Evolutionary conservation across 2,888 invertebrate species (phyloP), one percentile per base, ranked within the genome.

Genomic region (Crepidodera aurea): DNA sequence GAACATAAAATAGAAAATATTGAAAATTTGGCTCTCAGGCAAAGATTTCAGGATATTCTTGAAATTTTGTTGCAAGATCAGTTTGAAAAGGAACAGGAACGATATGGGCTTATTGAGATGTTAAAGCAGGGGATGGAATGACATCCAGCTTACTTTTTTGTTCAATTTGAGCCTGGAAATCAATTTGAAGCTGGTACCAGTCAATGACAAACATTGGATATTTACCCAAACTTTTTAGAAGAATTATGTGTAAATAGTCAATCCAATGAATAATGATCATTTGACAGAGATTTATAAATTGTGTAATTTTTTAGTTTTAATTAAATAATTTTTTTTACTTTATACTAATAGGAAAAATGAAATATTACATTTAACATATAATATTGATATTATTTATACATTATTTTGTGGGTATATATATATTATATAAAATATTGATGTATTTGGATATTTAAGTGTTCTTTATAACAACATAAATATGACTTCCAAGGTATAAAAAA

Each of bases 1-100:
- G 93, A 94, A 73, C 85, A 88, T 68, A 93, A 94, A 80, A 90
- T 95, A 64, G 87, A 90, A 16, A 90, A 89, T 44, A 93, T 94
- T 77, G 94, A 94, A 76, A 96, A 95, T 79, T 83, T 89, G 65
- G 91, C 93, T 8, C 80, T 96, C 10, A 83, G 91, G 48, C 92
- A 94, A 79, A 84, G 95, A 55, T 92, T 96, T 79, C 69, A 69
- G 64, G 90, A 91, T 68, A 90, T 89, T 53, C 82, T 95, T 19
- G 92, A 94, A 68, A 88, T 90, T 71, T 81, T 95, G 8, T 84
- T 91, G 66, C 89, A 91, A 72, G 92, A 94, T 75, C 90, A 93
- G 69, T 84, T 90, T 70, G 91, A 90, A 71, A 90, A 91, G 66
- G 92, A 93, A 79, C 85, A 90, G 80, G 90, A 91, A 72, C 76